These are phyloP conservation scores for Omphaloscelis lunosa DNA, from an alignment of 2,888 invertebrate genomes.

Conservation along the genomic window DNA sequence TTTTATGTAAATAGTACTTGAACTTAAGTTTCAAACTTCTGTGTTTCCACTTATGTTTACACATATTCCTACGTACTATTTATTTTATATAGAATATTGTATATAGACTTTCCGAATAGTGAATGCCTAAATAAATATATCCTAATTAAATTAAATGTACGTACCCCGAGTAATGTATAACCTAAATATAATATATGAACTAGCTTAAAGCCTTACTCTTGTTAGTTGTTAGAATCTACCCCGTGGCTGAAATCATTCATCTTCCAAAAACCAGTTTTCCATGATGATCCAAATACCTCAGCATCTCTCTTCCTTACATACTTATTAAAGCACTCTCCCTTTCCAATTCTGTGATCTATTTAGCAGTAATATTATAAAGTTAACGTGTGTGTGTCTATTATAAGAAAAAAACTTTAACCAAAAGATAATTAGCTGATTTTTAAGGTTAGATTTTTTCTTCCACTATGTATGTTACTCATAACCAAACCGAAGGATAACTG, in stretches of 20 bases:
- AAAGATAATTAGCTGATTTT: constrained; percentile 45
- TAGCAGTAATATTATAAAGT: constrained; percentile 59
- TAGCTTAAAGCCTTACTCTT: constrained; percentile 54
- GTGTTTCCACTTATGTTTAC: constrained; percentile 25
- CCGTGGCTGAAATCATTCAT: constrained; percentile 27
- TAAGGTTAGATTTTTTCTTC: constrained; percentile 21
- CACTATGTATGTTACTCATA: constrained; percentile 4
- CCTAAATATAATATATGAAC: constrained; percentile 22
- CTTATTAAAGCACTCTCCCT: constrained; percentile 54
- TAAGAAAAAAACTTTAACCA: constrained; percentile 23
- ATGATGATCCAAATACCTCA: constrained; percentile 70
- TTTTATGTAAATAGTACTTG: constrained; percentile 42
- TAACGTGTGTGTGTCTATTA: constrained; percentile 50
- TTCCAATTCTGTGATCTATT: constrained; percentile 78
- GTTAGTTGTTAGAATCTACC: constrained; percentile 46
- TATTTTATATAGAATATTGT: constrained; percentile 40
- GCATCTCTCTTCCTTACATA: constrained; percentile 50
- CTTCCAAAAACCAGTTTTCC: constrained; percentile 70
- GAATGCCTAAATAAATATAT: constrained; percentile 40
- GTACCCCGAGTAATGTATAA: constrained; percentile 25
- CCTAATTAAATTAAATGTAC: constrained; percentile 44
- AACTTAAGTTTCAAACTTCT: constrained; percentile 34
- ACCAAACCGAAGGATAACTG: not conserved
- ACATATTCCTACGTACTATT: constrained; percentile 3
- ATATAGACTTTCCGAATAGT: constrained; percentile 38